Percentiles rank a stretch among this genome's conserved stretches.
These are phyloP conservation scores for Epinotia demarniana DNA, from an alignment of 2,888 invertebrate species.

Conservation along the genomic window DNA sequence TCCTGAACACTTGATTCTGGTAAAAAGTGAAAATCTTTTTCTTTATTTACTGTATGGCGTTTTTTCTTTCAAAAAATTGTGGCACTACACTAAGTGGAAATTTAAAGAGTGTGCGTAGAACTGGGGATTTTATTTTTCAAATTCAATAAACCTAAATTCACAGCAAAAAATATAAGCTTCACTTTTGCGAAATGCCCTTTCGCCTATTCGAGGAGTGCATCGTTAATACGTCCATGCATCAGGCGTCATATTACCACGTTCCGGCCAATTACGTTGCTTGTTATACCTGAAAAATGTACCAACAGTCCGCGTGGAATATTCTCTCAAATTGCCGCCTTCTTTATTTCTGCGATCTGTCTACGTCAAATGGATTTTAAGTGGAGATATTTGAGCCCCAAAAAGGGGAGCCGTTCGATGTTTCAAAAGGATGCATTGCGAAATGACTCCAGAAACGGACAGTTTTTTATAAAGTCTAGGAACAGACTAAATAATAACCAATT, in stretches of 20 bases:
- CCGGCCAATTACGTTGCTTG: conserved; percentile 35
- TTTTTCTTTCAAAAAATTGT: too few relatives aligned
- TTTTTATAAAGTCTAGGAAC: background rate
- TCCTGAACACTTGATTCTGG: too few relatives aligned
- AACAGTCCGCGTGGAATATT: conserved; percentile 28
- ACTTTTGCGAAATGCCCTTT: too few relatives aligned
- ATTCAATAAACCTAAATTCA: too few relatives aligned
- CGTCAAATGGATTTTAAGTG: conserved; percentile 17
- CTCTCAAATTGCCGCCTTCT: conserved; percentile 17
- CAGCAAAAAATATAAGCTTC: too few relatives aligned
- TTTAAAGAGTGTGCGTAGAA: too few relatives aligned
- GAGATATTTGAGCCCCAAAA: conserved; percentile 15
- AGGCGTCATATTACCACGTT: conserved; percentile 2
- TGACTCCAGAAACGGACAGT: background rate
- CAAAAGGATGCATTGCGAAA: background rate
- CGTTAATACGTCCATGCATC: conserved; percentile 23
- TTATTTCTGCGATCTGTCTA: conserved; percentile 37
- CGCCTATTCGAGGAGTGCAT: background rate
- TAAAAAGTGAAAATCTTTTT: too few relatives aligned
- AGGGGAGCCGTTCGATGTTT: background rate
- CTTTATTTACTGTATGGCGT: too few relatives aligned
- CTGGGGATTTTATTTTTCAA: too few relatives aligned
- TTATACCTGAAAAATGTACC: conserved; percentile 42
- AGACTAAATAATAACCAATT: too few relatives aligned
- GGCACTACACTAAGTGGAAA: too few relatives aligned